These are phyloP conservation scores for Ips nitidus DNA, from an alignment of 1,140 invertebrate genomes.

Conservation along the genomic window DNA sequence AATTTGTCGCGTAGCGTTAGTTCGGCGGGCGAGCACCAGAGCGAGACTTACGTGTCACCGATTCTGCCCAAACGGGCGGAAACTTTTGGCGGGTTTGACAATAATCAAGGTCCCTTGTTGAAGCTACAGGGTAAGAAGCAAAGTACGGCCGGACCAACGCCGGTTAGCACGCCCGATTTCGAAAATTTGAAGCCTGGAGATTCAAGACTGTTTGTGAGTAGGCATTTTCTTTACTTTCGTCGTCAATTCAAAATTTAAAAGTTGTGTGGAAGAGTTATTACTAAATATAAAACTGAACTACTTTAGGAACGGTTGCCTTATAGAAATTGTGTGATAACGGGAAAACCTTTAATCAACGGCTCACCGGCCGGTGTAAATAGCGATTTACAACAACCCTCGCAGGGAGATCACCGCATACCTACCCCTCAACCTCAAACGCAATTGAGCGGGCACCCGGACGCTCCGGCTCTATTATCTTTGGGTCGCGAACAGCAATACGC, in stretches of 20 bases:
- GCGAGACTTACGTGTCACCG: slow-evolving; percentile 76
- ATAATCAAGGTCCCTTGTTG: slow-evolving; percentile 53
- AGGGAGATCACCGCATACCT: background rate
- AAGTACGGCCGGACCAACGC: slow-evolving; percentile 41
- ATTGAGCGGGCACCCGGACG: slow-evolving; percentile 38
- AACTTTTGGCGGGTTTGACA: slow-evolving; percentile 93
- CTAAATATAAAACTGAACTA: background rate
- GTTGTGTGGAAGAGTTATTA: background rate
- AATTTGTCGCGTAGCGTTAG: slow-evolving; percentile 85
- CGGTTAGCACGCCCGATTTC: slow-evolving; percentile 47
- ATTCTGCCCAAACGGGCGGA: slow-evolving; percentile 87
- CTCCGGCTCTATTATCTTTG: slow-evolving; percentile 53
- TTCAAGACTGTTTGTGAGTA: slow-evolving; percentile 50
- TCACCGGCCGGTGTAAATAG: slow-evolving; percentile 12
- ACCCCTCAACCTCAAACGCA: background rate
- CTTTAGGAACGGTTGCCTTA: slow-evolving; percentile 56
- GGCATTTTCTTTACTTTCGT: background rate
- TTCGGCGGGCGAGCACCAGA: slow-evolving; percentile 88
- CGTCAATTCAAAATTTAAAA: background rate
- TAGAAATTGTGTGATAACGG: slow-evolving; percentile 54
- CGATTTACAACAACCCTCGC: slow-evolving; percentile 1
- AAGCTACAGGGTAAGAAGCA: slow-evolving; percentile 49
- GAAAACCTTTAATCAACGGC: slow-evolving; percentile 46
- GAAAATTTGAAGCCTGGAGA: slow-evolving; percentile 50
- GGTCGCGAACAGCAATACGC: slow-evolving; percentile 68